phyloP scores from a whole-genome alignment of 2,888 invertebrate species.

The Scaptomyza caliginosa region DNA sequence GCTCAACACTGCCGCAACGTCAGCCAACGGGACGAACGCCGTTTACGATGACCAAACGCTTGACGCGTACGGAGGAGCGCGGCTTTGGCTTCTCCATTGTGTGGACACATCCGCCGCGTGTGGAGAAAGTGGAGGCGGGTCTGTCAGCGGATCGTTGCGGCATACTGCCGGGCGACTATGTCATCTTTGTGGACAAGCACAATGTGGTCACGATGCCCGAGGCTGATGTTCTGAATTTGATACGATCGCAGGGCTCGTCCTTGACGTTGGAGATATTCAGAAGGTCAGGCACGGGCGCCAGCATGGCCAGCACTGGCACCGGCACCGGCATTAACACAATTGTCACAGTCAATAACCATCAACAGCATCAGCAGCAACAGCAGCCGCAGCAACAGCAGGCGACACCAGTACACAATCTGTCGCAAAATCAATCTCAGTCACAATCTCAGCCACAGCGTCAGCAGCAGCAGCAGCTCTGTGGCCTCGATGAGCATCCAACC shows the following conservation, averaged over 20 bases:
- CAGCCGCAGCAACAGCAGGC: slow-evolving; percentile 12
- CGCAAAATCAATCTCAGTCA: slow-evolving; percentile 6
- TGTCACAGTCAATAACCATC: slow-evolving; percentile 14
- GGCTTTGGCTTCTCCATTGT: slow-evolving; percentile 94
- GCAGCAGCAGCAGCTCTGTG: slow-evolving; percentile 8
- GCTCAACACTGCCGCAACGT: slow-evolving; percentile 53
- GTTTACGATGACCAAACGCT: slow-evolving; percentile 90
- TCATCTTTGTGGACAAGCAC: slow-evolving; percentile 94
- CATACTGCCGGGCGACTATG: slow-evolving; percentile 92
- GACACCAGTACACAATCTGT: neutral
- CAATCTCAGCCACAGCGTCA: slow-evolving; percentile 15
- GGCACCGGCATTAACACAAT: slow-evolving; percentile 34
- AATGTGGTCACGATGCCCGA: slow-evolving; percentile 93
- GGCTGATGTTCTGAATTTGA: slow-evolving; percentile 88
- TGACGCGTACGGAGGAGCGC: slow-evolving; percentile 85
- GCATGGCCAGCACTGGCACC: slow-evolving; percentile 48
- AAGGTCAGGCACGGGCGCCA: slow-evolving; percentile 81
- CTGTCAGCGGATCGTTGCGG: slow-evolving; percentile 93
- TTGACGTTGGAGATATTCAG: slow-evolving; percentile 89
- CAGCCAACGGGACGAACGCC: slow-evolving; percentile 89
- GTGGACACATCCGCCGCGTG: slow-evolving; percentile 94
- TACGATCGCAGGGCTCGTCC: slow-evolving; percentile 89
- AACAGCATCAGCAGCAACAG: slow-evolving; percentile 13
- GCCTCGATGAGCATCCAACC: slow-evolving; percentile 28
- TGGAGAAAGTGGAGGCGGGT: slow-evolving; percentile 92